Base-by-base conservation (phyloP, 2,888 invertebrate species). In the Ceratothoa steindachneri region DNA sequence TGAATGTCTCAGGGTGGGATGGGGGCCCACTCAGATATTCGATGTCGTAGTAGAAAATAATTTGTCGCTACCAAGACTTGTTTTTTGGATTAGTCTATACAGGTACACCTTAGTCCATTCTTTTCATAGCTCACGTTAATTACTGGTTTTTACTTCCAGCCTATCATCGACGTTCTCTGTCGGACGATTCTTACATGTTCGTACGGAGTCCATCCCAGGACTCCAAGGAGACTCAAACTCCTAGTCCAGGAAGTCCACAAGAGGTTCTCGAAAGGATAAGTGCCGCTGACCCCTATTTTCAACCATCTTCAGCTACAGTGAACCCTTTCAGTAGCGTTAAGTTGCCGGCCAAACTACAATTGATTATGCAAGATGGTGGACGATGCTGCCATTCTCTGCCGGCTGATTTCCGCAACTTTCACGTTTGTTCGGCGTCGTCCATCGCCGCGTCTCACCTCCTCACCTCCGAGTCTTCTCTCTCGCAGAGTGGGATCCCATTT, bases 101-200 rank as follows among this genome's bases (percentile, higher is more conserved):
- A n/a, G n/a, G n/a, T n/a, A n/a, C n/a, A n/a, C n/a, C n/a, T n/a
- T n/a, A n/a, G n/a, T n/a, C n/a, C n/a, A n/a, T n/a, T n/a, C n/a
- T n/a, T n/a, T n/a, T n/a, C n/a, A n/a, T n/a, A n/a, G n/a, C n/a
- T n/a, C n/a, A n/a, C n/a, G n/a, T n/a, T n/a, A n/a, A n/a, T n/a
- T n/a, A n/a, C n/a, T n/a, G n/a, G n/a, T n/a, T n/a, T n/a, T n/a
- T n/a, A n/a, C n/a, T 41, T 41, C 1, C 84, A 89, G 89, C 87
- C 81, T 86, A 88, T 69, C 89, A 91, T 84, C 88, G 91, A 30
- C 89, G 91, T 80, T 91, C 91, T 69, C 86, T 91, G 67, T 91
- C 91, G 64, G 92, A 91, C 85, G 89, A 89, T 82, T 87, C 88
- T 24, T 86, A 87, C 73, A 85, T 90, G 80, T 27, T 67, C 15